These are phyloP conservation scores for Chroicocephalus ridibundus DNA, from an alignment of 2,113 vertebrate genomes.

Conservation along the genomic window DNA sequence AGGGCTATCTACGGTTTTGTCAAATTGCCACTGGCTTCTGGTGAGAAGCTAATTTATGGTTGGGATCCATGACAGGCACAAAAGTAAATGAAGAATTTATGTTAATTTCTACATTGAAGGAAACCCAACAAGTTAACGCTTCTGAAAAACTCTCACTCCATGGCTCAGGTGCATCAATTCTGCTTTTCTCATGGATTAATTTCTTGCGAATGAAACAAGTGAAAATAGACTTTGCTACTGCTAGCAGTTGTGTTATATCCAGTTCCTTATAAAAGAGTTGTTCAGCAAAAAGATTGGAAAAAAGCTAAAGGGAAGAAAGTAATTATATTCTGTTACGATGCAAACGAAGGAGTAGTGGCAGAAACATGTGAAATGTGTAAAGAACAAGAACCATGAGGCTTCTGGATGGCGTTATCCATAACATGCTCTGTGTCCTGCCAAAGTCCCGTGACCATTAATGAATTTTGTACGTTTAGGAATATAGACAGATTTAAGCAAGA, in stretches of 20 bases:
- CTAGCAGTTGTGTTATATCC: neutral
- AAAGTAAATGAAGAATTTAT: neutral
- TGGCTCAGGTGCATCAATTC: neutral
- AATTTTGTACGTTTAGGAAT: neutral
- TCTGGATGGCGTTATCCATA: neutral
- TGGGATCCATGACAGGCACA: neutral
- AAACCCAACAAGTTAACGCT: neutral
- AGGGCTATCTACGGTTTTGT: neutral
- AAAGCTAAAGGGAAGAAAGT: neutral
- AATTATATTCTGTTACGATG: neutral
- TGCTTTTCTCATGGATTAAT: neutral
- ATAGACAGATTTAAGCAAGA: neutral
- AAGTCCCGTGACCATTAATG: neutral
- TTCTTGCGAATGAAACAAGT: neutral
- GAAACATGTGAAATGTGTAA: neutral
- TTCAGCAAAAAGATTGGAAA: neutral
- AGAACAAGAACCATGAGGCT: neutral
- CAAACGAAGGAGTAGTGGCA: neutral
- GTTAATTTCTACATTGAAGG: neutral
- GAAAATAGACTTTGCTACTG: neutral
- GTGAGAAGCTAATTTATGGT: neutral
- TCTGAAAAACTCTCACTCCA: neutral
- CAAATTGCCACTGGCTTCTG: neutral
- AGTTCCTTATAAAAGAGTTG: neutral
- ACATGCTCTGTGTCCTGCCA: neutral